Base-by-base conservation (phyloP, 1,140 invertebrate species). In the Pinna nobilis region DNA sequence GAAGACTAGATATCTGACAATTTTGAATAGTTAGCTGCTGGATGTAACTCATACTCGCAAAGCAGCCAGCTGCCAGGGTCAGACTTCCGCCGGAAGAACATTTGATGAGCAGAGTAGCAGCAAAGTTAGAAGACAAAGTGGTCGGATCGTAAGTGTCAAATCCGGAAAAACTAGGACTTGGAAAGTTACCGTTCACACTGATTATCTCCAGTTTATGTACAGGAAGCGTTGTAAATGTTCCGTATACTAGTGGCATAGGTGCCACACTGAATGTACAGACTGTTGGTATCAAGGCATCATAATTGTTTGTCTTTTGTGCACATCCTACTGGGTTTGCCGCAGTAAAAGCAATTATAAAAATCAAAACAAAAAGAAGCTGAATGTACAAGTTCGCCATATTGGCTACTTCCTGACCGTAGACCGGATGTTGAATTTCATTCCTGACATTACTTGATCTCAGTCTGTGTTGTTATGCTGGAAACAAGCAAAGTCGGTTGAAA, bases 131-230 rank as follows among this genome's bases (percentile, higher is more conserved):
- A 35, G 68, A 57, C 6, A 74, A 55, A 1, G 25, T 30, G 9
- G 51, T 55, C 4, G 64, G 66, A 39, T 39, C 55, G 11, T 61
- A 57, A 18, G 37, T 44, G 5, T 28, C 35, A 35, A 74, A 74
- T 44, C 72, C 72, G n/a, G 59, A 63, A 30, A 74, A 74, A 3
- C 47, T 30, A 28, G 28, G 35, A 1, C 65, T 33, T 15, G 15
- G 32, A 23, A 74, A 15, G 7, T 44, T 50, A 37, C 65, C 66
- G 13, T 59, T 25, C 15, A 68, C 15, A n/a, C 64, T 60, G 18
- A 49, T 35, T 30, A 74, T 59, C 39, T 57, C 66, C 20, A 69
- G 53, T 18, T 53, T 41, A 28, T 69, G 66, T n/a, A 35, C 33
- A 20, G 51, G 59, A 28, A 51, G 50, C 30, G 66, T 57, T 20